These are phyloP conservation scores for Melanotaenia parkinsoni DNA, from an alignment of 2,797 vertebrate species.

Conservation along the genomic window DNA sequence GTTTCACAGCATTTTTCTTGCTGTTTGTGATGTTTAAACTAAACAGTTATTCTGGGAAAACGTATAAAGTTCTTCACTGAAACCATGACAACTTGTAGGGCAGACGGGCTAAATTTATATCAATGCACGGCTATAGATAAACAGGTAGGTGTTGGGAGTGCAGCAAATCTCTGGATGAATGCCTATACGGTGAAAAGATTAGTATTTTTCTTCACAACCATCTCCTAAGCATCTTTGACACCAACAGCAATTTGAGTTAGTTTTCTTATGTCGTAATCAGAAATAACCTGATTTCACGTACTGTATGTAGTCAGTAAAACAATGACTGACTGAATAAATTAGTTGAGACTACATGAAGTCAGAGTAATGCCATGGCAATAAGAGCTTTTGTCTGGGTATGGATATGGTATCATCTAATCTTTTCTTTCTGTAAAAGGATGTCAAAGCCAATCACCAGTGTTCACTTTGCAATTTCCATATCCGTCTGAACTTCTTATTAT, in stretches of 20 bases:
- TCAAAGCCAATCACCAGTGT: constrained; percentile 62
- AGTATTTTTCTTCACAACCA: constrained; percentile 51
- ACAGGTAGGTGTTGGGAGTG: constrained; percentile 34
- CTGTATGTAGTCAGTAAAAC: neutral
- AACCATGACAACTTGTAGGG: constrained; percentile 37
- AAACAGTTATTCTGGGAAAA: constrained; percentile 27
- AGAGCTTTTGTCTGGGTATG: constrained; percentile 19
- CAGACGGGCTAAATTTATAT: constrained; percentile 54
- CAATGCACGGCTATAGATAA: constrained; percentile 8
- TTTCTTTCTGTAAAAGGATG: constrained; percentile 49
- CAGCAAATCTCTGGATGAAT: constrained; percentile 31
- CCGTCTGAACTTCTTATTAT: constrained; percentile 75
- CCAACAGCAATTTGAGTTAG: constrained; percentile 51
- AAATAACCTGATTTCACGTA: neutral
- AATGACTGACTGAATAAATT: neutral
- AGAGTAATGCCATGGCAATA: constrained; percentile 23
- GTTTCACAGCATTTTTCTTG: constrained; percentile 5
- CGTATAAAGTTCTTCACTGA: constrained; percentile 2
- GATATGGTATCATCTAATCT: constrained; percentile 34
- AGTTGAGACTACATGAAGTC: constrained; percentile 9
- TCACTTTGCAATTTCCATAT: constrained; percentile 64
- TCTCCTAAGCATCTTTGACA: constrained; percentile 58
- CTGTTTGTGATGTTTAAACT: constrained; percentile 10
- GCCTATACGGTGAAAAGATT: constrained; percentile 36
- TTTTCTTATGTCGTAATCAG: constrained; percentile 5